Percentiles rank a stretch among this genome's conserved stretches.
These are phyloP conservation scores for Callyntrura sp. DNA, from an alignment of 2,888 invertebrate species.

Conservation along the genomic window DNA sequence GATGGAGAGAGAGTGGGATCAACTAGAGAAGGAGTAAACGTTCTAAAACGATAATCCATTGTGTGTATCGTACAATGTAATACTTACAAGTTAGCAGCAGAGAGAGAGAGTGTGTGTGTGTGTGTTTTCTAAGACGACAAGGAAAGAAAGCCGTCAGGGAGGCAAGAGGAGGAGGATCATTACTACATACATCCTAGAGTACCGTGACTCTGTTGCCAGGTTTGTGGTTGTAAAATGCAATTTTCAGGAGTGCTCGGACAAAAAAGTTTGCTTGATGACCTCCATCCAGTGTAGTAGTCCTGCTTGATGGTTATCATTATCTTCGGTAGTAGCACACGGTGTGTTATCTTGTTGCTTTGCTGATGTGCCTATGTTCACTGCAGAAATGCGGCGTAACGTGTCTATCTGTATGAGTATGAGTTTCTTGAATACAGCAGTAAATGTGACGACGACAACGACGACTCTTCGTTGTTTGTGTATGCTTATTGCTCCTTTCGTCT, in stretches of 20 bases:
- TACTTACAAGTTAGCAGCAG: not conserved
- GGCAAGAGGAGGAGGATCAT: not conserved
- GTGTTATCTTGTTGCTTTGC: conserved; percentile 12
- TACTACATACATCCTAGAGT: not conserved
- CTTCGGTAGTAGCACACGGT: not conserved
- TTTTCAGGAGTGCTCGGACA: conserved; percentile 2
- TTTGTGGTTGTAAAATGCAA: not conserved
- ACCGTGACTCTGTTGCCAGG: too few species aligned
- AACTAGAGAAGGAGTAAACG: not conserved
- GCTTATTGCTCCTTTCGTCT: conserved; percentile 25
- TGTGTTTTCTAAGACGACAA: not conserved
- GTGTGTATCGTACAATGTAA: not conserved
- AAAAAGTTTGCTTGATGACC: conserved; percentile 32
- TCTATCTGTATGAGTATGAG: not conserved
- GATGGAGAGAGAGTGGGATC: conserved; percentile 21
- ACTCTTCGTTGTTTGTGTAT: conserved; percentile 5
- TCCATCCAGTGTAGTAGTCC: conserved; percentile 25
- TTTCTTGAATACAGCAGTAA: not conserved
- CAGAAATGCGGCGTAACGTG: not conserved
- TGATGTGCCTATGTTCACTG: not conserved
- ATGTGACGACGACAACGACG: not conserved
- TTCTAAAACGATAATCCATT: not conserved
- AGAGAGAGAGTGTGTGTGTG: too few species aligned
- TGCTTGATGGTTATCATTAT: not conserved
- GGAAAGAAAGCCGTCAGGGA: not conserved